A percentile compares a stretch with the other conserved stretches of the same genome.
Conservation (phyloP, 2,113 vertebrate species). For the Hippocampus guttulatus region DNA sequence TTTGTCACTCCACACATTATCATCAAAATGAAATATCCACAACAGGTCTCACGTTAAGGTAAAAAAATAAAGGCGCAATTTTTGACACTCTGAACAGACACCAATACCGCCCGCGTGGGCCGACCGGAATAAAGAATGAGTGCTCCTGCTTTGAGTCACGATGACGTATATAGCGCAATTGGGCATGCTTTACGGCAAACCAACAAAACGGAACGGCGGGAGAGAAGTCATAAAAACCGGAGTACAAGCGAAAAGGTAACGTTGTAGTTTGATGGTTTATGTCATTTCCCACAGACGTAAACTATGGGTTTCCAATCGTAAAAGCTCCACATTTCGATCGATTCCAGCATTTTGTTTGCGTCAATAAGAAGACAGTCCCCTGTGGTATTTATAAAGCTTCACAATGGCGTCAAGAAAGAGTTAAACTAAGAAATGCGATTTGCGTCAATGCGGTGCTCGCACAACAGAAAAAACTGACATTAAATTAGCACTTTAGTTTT, state of each 20-base stretch:
- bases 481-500: neutral
- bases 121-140: neutral
- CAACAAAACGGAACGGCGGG: neutral
- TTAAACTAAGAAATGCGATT: neutral
- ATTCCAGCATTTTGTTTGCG: neutral
- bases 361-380: neutral
- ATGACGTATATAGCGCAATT: neutral
- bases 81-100: neutral
- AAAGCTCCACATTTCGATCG: neutral
- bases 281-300: neutral
- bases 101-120: neutral
- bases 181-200: neutral
- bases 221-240: neutral
- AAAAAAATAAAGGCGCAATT: neutral
- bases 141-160: neutral
- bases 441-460: neutral
- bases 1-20: neutral
- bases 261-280: neutral
- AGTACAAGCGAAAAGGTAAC: neutral
- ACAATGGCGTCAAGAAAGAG: neutral
- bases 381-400: too few species aligned
- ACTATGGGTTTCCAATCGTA: neutral
- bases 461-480: neutral
- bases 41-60: neutral
- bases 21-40: neutral